Percentiles rank a stretch among this genome's conserved stretches.
These are phyloP conservation scores for Salminus brasiliensis DNA, from an alignment of 2,113 vertebrate genomes.

Conservation along the genomic window DNA sequence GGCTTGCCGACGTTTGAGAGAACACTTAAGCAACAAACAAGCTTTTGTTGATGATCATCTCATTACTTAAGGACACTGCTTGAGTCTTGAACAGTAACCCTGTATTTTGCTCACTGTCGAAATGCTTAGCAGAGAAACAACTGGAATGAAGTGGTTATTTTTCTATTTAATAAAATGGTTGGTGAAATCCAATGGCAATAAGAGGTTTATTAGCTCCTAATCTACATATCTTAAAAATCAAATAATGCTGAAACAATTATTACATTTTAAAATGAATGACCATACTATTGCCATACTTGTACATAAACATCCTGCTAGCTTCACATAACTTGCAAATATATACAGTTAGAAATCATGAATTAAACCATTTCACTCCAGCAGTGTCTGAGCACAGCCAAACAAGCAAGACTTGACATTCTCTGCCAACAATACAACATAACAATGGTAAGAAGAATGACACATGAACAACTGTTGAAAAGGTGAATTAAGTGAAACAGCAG, in stretches of 20 bases:
- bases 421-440: neutral
- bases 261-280: no score
- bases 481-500: neutral
- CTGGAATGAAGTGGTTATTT: constrained; percentile 11
- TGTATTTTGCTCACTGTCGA: neutral
- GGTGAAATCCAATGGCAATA: no score
- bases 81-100: neutral
- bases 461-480: neutral
- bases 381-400: neutral
- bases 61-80: neutral
- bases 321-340: neutral
- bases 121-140: neutral
- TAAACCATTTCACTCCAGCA: constrained; percentile 5
- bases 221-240: no score
- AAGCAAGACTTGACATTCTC: neutral
- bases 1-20: constrained; percentile 38
- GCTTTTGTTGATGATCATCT: neutral
- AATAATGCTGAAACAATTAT: no score
- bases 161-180: no score
- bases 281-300: no score
- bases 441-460: neutral
- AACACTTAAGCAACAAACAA: constrained; percentile 38
- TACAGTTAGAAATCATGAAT: neutral
- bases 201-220: no score
- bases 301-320: no score